Evolutionary conservation across 1,140 invertebrate genomes (phyloP).

Genomic region (Rhizoglyphus robini): DNA sequence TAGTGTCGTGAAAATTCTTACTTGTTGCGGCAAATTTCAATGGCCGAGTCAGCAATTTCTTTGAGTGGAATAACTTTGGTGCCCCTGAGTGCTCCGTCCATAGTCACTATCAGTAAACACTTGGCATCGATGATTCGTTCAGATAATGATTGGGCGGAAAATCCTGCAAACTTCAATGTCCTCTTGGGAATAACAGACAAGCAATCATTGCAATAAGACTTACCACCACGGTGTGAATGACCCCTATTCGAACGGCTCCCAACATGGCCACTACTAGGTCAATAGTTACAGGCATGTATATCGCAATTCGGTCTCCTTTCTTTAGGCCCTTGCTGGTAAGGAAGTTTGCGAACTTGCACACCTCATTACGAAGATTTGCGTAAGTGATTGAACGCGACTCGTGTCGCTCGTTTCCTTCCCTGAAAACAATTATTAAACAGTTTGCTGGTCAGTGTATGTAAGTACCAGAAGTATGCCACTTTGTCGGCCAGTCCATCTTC

Average conservation of each 20-base stretch:
- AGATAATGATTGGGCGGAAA: constrained; percentile 78
- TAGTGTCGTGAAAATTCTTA: constrained; percentile 26
- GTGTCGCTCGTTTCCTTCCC: constrained; percentile 89
- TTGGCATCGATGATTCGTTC: constrained; percentile 79
- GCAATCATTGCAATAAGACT: constrained; percentile 29
- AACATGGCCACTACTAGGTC: constrained; percentile 90
- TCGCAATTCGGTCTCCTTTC: constrained; percentile 82
- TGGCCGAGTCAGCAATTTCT: constrained; percentile 60
- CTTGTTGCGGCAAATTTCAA: constrained; percentile 33
- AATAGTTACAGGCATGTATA: constrained; percentile 97
- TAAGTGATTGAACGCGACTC: constrained; percentile 80
- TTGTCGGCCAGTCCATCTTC: constrained; percentile 68
- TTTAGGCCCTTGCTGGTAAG: constrained; percentile 38
- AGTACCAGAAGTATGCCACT: constrained; percentile 88
- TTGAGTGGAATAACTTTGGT: constrained; percentile 73
- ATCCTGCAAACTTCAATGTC: constrained; percentile 67
- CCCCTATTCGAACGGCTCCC: constrained; percentile 81
- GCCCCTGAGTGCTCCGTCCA: constrained; percentile 82
- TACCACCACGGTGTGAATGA: constrained; percentile 89
- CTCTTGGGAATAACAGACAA: neutral
- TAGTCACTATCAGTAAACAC: constrained; percentile 62
- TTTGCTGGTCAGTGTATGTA: constrained; percentile 20
- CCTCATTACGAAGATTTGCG: constrained; percentile 66
- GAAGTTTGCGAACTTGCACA: constrained; percentile 85
- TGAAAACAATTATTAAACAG: constrained; percentile 24